These are phyloP conservation scores for Pimpla rufipes DNA, from an alignment of 2,888 invertebrate species.

Conservation along the genomic window DNA sequence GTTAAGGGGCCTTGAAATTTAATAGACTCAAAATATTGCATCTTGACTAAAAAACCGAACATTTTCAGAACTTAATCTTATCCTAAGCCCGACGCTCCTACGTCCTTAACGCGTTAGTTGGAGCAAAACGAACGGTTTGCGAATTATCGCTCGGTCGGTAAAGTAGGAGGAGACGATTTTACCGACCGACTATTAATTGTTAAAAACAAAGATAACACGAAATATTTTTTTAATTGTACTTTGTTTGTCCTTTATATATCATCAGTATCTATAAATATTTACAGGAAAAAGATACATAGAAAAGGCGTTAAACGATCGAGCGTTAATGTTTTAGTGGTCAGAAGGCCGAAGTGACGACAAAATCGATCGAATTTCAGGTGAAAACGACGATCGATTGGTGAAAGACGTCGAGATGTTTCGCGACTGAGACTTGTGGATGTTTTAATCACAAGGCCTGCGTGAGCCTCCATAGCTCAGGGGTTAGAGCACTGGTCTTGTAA, in stretches of 20 bases:
- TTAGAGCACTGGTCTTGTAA: conserved; percentile 88
- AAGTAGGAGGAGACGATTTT: conserved; percentile 1
- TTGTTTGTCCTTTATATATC: background rate
- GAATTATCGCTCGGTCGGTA: conserved; percentile 1
- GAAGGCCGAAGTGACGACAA: background rate
- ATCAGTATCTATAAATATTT: background rate
- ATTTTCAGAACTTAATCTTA: too few relatives aligned
- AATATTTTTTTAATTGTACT: background rate
- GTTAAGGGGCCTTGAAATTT: too few relatives aligned
- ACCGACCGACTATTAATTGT: conserved; percentile 7
- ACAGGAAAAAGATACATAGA: too few relatives aligned
- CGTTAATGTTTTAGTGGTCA: background rate
- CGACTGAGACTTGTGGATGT: background rate
- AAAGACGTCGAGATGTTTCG: background rate
- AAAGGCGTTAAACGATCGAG: background rate
- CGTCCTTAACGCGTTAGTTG: too few relatives aligned
- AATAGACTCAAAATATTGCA: too few relatives aligned
- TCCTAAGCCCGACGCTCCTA: too few relatives aligned
- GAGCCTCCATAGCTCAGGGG: conserved; percentile 88
- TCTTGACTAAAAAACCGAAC: too few relatives aligned
- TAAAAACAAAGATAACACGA: background rate
- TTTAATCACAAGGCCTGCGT: conserved; percentile 44
- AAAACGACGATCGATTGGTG: background rate
- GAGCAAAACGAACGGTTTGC: too few relatives aligned
- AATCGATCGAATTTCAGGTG: background rate